Conservation (phyloP, 2,113 vertebrate species). For the Cololabis saira region DNA sequence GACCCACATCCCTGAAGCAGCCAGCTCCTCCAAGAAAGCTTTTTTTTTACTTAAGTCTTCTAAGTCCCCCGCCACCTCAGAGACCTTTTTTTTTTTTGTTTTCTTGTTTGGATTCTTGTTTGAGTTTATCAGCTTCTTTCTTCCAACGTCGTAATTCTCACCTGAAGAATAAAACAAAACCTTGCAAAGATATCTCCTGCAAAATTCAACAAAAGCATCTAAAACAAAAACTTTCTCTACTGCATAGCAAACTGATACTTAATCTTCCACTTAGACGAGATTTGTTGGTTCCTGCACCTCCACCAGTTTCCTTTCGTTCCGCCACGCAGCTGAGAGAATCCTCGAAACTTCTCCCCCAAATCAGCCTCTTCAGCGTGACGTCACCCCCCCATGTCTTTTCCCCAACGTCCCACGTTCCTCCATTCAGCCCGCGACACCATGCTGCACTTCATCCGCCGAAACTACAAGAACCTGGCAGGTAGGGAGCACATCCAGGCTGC, state of each 20-base stretch:
- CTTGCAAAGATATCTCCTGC: too few species aligned
- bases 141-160: too few species aligned
- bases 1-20: not conserved
- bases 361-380: constrained; percentile 2
- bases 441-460: constrained; percentile 12
- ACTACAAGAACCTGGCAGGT: constrained; percentile 39
- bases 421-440: not conserved
- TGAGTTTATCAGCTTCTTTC: too few species aligned
- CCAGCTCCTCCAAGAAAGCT: not conserved
- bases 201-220: too few species aligned
- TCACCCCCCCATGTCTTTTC: not conserved
- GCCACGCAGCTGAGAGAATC: constrained; percentile 1
- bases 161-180: too few species aligned
- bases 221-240: too few species aligned
- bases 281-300: too few species aligned
- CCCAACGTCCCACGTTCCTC: not conserved
- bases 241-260: too few species aligned
- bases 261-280: too few species aligned
- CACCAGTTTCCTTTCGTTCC: not conserved
- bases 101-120: not conserved
- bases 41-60: not conserved
- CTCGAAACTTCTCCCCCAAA: not conserved
- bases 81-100: too few species aligned
- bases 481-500: constrained; percentile 27
- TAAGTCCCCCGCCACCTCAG: not conserved